Percentiles rank a stretch among this genome's conserved stretches.
Conservation (phyloP, 92 coral and sea anemone species). For the Galaxea fascicularis region DNA sequence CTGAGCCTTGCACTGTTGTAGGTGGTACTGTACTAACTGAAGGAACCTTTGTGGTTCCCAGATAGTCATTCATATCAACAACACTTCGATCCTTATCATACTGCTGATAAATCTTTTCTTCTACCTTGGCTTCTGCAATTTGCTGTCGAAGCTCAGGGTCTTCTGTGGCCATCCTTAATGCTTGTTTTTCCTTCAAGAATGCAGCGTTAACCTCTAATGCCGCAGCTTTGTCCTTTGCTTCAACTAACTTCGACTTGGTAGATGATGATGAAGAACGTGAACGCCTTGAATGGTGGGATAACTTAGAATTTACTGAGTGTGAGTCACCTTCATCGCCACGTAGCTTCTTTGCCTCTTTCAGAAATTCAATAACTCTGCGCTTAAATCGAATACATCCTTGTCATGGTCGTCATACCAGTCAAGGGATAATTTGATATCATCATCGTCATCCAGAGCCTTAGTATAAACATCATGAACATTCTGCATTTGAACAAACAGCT, state of each 20-base stretch:
- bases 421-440: conserved; percentile 4
- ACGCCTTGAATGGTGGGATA: background rate
- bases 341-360: conserved; percentile 3
- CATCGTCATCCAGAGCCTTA: conserved; percentile 18
- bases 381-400: conserved; percentile 34
- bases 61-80: background rate
- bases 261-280: conserved; percentile 9
- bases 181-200: conserved; percentile 49
- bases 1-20: background rate
- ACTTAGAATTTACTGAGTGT: background rate
- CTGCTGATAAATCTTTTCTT: conserved; percentile 66
- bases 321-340: background rate
- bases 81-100: conserved; percentile 1
- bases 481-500: conserved; percentile 41
- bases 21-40: background rate
- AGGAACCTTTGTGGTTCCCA: background rate
- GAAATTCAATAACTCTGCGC: background rate
- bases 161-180: conserved; percentile 35
- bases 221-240: conserved; percentile 54
- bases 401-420: conserved; percentile 46
- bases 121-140: conserved; percentile 53
- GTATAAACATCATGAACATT: background rate
- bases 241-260: conserved; percentile 43
- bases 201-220: conserved; percentile 44
- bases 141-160: conserved; percentile 27